phyloP scores from a whole-genome alignment of 2,113 vertebrate genomes.

The Halichoerus grypus region DNA sequence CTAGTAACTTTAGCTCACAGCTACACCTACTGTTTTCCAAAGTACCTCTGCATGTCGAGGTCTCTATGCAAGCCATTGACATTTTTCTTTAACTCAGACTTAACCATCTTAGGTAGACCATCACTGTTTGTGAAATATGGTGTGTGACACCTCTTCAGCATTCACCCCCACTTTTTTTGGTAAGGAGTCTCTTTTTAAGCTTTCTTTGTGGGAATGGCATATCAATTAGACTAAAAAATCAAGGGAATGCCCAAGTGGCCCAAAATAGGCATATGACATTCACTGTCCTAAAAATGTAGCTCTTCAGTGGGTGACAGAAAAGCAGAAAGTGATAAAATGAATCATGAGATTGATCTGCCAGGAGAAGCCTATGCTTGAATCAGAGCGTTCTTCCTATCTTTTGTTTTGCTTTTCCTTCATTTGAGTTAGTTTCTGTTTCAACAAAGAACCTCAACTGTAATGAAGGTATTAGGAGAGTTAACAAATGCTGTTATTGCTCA shows the following conservation, averaged over 20 bases:
- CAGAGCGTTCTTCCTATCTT: not conserved
- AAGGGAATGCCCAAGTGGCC: not conserved
- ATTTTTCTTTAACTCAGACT: not conserved
- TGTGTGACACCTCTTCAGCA: not conserved
- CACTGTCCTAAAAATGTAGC: slow-evolving; percentile 9
- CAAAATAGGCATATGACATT: not conserved
- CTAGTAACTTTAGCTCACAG: not conserved
- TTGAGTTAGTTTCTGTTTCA: not conserved
- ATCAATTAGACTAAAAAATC: not conserved
- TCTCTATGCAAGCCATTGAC: not conserved
- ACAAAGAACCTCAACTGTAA: not conserved
- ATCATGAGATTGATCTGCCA: not conserved
- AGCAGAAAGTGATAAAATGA: slow-evolving; percentile 1
- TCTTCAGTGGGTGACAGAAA: not conserved
- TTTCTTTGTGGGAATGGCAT: not conserved
- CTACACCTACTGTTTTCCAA: not conserved
- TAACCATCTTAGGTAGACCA: not conserved
- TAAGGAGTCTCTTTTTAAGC: not conserved
- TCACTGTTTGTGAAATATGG: not conserved
- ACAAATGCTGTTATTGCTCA: not conserved
- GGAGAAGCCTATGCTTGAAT: not conserved
- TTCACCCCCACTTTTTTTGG: not conserved
- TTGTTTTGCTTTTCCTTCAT: not conserved
- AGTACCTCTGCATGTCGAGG: not conserved
- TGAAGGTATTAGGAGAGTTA: not conserved